Evolutionary conservation across 2,888 invertebrate genomes (phyloP), one percentile per base, ranked within the genome.

Genomic region (Caenorhabditis becei): DNA sequence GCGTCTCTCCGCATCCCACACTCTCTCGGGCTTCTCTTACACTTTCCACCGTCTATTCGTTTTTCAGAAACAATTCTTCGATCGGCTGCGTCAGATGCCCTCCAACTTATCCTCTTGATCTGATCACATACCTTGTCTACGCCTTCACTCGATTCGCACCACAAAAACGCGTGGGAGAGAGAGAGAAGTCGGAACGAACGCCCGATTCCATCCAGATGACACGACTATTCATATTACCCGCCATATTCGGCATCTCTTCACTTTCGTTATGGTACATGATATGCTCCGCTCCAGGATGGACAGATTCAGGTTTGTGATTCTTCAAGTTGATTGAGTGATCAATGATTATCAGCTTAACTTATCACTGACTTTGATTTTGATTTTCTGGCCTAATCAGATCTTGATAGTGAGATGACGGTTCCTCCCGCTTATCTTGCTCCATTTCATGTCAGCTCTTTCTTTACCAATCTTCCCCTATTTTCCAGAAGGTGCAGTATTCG

Each of bases 251-350:
- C 54, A 69, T 82, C 20, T 86, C 90, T 8, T 88, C 90, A 5
- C 70, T 90, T 54, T 85, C 88, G 10, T 67, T 90, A 71, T 90
- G 89, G 89, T 83, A 87, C 59, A 85, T 90, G 87, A 86, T 90
- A 37, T 85, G 82, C 67, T 86, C 87, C 49, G 90, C 90, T 32
- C 90, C 90, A 2, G 90, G 88, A 51, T 90, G 90, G 90, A 80
- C 85, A 37, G 80, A 79, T 54, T 83, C 86, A 67, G 87, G 86
- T 61, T 20, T 16, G 24, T 7, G 32, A 2, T 41, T 41, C 47
- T 18, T 47, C 32, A 23, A 8, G 14, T 53, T 4, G 35, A 35
- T 35, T 10, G 35, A 35, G 35, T 35, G 10, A 10, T 47, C 20
- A 4, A 18, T 7, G 18, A 47, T 4, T n/a, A n/a, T n/a, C n/a